phyloP scores from a whole-genome alignment of 2,113 vertebrate genomes.

The Willisornis vidua region DNA sequence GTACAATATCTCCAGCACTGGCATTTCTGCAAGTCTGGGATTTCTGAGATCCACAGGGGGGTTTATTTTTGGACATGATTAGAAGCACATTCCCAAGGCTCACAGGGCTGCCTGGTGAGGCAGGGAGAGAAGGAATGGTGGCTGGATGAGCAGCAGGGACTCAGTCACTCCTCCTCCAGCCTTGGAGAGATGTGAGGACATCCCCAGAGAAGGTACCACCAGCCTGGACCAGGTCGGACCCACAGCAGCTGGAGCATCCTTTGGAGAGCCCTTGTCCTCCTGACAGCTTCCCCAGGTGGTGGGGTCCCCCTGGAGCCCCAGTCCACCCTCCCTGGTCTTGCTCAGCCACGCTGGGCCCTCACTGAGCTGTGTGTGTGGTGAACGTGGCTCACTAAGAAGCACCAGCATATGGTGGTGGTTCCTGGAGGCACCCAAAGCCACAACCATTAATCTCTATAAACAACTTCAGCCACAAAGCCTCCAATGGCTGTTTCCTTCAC shows the following conservation, averaged over 20 bases:
- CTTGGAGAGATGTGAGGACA: fast-evolving
- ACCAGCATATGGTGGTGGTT: slow-evolving; percentile 36
- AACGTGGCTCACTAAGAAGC: neutral
- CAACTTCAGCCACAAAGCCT: slow-evolving; percentile 66
- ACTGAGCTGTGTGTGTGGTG: neutral
- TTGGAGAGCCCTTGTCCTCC: neutral
- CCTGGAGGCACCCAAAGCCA: slow-evolving; percentile 57
- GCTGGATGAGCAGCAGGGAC: neutral
- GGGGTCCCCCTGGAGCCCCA: neutral
- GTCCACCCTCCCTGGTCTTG: neutral
- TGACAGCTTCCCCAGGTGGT: fast-evolving
- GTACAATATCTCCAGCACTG: neutral
- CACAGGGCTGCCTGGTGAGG: neutral
- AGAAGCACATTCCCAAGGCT: neutral
- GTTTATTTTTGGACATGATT: neutral
- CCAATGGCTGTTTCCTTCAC: slow-evolving; percentile 12
- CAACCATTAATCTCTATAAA: slow-evolving; percentile 71
- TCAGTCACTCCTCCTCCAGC: neutral
- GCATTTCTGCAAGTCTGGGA: neutral
- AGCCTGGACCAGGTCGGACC: neutral
- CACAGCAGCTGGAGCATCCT: neutral
- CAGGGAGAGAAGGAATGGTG: neutral
- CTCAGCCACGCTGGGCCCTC: neutral
- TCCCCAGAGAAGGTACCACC: neutral
- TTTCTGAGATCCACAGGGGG: neutral